Evolutionary conservation across 2,888 invertebrate genomes (phyloP), one percentile per base, ranked within the genome.

Genomic region (Formica aserva): DNA sequence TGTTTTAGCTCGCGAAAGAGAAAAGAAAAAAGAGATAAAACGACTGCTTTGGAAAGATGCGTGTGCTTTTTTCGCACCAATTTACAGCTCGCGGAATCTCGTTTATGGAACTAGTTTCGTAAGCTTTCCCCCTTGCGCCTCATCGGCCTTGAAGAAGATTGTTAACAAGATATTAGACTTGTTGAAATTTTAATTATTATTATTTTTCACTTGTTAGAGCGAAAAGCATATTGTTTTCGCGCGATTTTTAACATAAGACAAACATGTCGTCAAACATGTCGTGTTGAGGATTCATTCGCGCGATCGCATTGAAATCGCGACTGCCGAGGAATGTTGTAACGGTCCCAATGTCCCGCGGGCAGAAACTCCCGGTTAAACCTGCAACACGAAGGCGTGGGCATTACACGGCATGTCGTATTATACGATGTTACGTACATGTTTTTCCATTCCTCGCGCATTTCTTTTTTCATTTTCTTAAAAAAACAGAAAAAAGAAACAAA

Each of bases 311-410:
- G 82, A 86, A 86, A 87, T 87, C 83, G 87, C 83, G 87, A 87
- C 87, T 89, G 65, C 86, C 85, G 84, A 88, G 92, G 92, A 93
- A 93, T 93, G 93, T 90, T 86, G 93, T 92, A 92, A 91, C 90
- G 88, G 92, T 90, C 77, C 88, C 87, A 88, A 90, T 92, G 90
- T 92, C 91, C 91, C 89, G 88, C 88, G 88, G 91, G 89, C 90
- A 89, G 86, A 82, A 87, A 88, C 85, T 69, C 84, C 83, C 84
- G 60, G 48, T 77, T 81, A 69, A 66, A 83, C 78, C 78, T 69
- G 67, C 57, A 45, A 32, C 60, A 41, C 41, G 78, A 45, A 69
- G 57, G 57, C 69, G 69, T 78, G 18, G 57, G 69, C 57, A 18
- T 29, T 3, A 48, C 29, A 38, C 9, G 22, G 1, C 32, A 55